Conservation (phyloP, 2,113 vertebrate genomes). For the Nymphicus hollandicus region DNA sequence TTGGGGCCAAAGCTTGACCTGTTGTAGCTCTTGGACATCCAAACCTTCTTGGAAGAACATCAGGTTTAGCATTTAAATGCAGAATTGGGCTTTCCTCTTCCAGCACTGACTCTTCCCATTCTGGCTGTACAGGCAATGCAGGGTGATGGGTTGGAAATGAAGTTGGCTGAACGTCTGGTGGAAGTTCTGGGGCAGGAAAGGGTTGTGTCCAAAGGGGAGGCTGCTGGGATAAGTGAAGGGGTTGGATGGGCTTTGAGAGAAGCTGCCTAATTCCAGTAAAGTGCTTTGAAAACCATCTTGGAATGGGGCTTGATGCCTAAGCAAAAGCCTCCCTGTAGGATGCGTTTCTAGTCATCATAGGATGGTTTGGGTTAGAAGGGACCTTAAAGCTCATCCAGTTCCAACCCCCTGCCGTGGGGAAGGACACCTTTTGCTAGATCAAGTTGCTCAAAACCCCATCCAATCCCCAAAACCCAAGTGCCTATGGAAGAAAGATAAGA, state of each 20-base stretch:
- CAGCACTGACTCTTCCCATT: background rate
- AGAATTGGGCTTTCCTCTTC: background rate
- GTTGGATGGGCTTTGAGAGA: background rate
- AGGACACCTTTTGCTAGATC: background rate
- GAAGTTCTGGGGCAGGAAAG: background rate
- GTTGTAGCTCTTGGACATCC: background rate
- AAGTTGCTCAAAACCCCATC: background rate
- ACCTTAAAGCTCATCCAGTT: background rate
- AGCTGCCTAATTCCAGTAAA: background rate
- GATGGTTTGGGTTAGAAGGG: background rate
- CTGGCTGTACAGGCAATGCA: fast-evolving
- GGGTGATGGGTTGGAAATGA: background rate
- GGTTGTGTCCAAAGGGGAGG: background rate
- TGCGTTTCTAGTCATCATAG: fast-evolving
- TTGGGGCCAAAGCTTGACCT: background rate
- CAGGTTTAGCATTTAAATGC: background rate
- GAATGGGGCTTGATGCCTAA: background rate
- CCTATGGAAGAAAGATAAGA: background rate
- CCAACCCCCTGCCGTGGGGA: background rate
- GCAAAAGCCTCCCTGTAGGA: background rate
- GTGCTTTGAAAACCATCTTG: background rate
- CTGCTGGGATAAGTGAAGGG: background rate
- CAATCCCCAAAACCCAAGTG: fast-evolving
- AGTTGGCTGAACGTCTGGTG: background rate
- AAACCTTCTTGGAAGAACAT: background rate